Evolutionary conservation across 2,797 vertebrate species (phyloP).

Genomic region (Characodon lateralis): DNA sequence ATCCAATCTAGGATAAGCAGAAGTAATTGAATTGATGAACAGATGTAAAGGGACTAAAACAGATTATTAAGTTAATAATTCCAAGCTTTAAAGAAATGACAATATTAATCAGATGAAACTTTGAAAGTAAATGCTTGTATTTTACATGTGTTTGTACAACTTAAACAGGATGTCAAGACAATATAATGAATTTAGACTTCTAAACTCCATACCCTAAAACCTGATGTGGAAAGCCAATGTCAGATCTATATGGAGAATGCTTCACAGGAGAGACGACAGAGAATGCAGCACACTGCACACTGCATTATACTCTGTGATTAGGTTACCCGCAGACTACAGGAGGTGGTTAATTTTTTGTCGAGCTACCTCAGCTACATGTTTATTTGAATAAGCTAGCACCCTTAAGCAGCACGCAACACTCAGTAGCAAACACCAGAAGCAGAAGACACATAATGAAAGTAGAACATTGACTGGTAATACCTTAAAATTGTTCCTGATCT

Average conservation of each 20-base stretch:
- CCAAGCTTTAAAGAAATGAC: background rate
- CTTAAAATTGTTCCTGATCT: conserved; percentile 61
- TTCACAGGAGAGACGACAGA: conserved; percentile 41
- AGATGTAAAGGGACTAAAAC: background rate
- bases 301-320: conserved; percentile 65
- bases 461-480: conserved; percentile 69
- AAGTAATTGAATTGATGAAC: background rate
- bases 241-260: conserved; percentile 23
- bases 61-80: background rate
- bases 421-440: conserved; percentile 42
- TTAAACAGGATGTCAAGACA: background rate
- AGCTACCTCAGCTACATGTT: conserved; percentile 51
- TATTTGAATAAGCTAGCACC: conserved; percentile 67
- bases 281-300: conserved; percentile 34
- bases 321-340: conserved; percentile 58
- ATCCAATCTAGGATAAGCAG: background rate
- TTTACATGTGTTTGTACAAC: background rate
- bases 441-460: conserved; percentile 66
- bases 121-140: background rate
- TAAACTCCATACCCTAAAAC: conserved; percentile 3
- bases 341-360: conserved; percentile 66
- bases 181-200: conserved; percentile 2
- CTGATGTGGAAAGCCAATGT: conserved; percentile 23
- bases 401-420: conserved; percentile 55
- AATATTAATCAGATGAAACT: background rate